These are phyloP conservation scores for Anarsia innoxiella DNA, from an alignment of 2,888 invertebrate genomes.

Conservation along the genomic window DNA sequence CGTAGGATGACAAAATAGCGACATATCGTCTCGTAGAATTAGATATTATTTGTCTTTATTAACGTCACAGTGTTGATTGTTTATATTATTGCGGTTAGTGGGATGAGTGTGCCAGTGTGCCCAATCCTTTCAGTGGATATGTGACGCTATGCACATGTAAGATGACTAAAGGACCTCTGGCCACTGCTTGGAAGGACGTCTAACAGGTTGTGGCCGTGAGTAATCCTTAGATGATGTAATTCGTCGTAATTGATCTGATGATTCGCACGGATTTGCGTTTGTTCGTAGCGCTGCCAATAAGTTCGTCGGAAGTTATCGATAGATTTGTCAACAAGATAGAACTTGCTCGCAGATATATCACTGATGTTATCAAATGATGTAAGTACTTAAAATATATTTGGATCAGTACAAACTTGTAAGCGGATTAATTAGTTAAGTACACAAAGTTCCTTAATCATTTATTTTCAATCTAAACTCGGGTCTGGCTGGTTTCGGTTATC, in stretches of 20 bases:
- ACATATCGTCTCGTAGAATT: not conserved
- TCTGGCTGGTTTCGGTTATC: too few species aligned
- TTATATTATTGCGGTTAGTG: constrained; percentile 50
- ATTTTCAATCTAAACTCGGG: too few species aligned
- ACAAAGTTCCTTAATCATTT: too few species aligned
- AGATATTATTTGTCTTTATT: constrained; percentile 26
- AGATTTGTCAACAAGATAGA: too few species aligned
- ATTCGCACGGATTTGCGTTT: constrained; percentile 35
- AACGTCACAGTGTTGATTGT: constrained; percentile 39
- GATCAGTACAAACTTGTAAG: too few species aligned
- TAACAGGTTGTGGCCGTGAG: constrained; percentile 52
- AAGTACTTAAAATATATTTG: too few species aligned
- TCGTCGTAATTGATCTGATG: constrained; percentile 57
- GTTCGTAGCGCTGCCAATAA: constrained; percentile 10
- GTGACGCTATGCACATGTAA: not conserved
- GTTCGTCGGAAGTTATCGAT: too few species aligned
- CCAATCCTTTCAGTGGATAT: constrained; percentile 32
- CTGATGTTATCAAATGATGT: too few species aligned
- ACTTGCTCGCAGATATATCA: too few species aligned
- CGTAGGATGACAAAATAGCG: constrained; percentile 20
- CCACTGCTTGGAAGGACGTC: constrained; percentile 54
- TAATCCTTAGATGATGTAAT: constrained; percentile 70
- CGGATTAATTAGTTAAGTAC: too few species aligned
- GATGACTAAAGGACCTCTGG: constrained; percentile 61
- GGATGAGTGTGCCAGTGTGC: too few species aligned